These are phyloP conservation scores for Nematopogon swammerdamellus DNA, from an alignment of 2,888 invertebrate species.

Conservation along the genomic window DNA sequence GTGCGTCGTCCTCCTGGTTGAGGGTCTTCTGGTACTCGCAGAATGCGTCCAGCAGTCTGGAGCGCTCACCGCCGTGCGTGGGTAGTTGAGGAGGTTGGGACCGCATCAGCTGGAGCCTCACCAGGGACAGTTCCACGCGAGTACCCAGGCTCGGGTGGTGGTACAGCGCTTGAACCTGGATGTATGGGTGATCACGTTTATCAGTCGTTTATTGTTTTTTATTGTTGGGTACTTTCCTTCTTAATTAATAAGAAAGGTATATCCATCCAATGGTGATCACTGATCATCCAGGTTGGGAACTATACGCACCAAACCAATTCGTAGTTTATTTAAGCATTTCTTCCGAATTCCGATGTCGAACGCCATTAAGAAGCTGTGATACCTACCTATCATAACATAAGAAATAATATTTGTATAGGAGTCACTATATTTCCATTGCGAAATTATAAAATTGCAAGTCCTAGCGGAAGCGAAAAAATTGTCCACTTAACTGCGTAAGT, in stretches of 20 bases:
- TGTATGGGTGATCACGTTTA: no score
- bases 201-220: not conserved
- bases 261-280: not conserved
- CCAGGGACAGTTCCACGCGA: constrained; percentile 63
- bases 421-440: no score
- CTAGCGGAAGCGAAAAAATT: no score
- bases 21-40: constrained; percentile 65
- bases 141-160: constrained; percentile 70
- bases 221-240: not conserved
- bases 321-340: no score
- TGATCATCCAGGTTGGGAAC: no score
- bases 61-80: constrained; percentile 64
- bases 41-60: constrained; percentile 67
- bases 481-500: no score
- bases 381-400: no score
- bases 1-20: constrained; percentile 63
- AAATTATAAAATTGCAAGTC: no score
- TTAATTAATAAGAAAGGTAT: not conserved
- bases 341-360: no score
- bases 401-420: no score
- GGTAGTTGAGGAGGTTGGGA: constrained; percentile 61
- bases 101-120: constrained; percentile 67
- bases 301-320: no score
- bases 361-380: no score
- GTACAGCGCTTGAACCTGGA: constrained; percentile 73